Percentiles rank a stretch among this genome's conserved stretches.
These are phyloP conservation scores for Peromyscus aztecus DNA, from an alignment of 2,797 vertebrate species.

Conservation along the genomic window DNA sequence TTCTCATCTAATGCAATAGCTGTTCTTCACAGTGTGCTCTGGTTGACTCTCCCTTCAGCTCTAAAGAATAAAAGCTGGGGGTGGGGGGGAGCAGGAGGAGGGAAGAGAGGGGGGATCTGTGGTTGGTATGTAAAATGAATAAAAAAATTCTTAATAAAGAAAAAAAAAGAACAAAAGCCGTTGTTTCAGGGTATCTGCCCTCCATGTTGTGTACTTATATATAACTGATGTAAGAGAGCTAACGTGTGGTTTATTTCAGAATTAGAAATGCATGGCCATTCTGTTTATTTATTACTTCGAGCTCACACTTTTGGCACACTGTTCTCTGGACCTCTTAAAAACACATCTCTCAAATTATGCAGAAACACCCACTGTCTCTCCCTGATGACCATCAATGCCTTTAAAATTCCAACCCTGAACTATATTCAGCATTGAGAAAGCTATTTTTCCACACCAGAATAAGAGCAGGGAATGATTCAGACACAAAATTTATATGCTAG, in stretches of 20 bases:
- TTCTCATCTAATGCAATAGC: neutral
- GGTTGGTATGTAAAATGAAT: too few relatives aligned
- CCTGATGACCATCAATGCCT: neutral
- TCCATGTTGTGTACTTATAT: neutral
- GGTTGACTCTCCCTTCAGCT: neutral
- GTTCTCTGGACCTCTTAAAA: constrained; percentile 24
- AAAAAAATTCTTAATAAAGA: too few relatives aligned
- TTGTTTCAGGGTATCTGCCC: constrained; percentile 32
- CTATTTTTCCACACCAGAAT: constrained; percentile 59
- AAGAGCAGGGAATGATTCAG: constrained; percentile 76
- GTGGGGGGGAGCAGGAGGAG: too few relatives aligned
- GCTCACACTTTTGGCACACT: neutral
- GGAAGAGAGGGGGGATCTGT: too few relatives aligned
- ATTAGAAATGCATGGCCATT: neutral
- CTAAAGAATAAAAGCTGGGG: neutral
- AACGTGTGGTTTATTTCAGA: constrained; percentile 37
- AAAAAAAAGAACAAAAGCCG: neutral
- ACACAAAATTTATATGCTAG: constrained; percentile 73
- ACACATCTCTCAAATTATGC: constrained; percentile 13
- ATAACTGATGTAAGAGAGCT: neutral
- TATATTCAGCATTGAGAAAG: constrained; percentile 30
- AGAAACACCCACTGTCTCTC: neutral
- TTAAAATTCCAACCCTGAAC: constrained; percentile 23
- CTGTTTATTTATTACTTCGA: neutral
- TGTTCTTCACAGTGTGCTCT: neutral